A percentile compares a stretch with the other conserved stretches of the same genome.
Conservation (phyloP, 2,797 vertebrate genomes). For the Carduelis carduelis region DNA sequence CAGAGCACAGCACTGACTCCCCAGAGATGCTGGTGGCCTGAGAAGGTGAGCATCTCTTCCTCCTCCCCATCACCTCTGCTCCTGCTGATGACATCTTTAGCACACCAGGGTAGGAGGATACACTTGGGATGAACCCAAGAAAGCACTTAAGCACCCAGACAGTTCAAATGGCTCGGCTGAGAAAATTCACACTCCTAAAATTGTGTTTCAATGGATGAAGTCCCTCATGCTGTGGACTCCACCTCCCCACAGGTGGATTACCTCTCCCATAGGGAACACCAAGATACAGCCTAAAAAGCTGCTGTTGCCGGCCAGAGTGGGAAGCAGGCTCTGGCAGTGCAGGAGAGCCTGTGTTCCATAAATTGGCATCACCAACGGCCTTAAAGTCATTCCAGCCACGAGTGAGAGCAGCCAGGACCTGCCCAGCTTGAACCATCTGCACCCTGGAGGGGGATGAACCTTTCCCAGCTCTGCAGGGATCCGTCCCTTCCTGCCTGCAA, state of each 20-base stretch:
- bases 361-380: rapidly evolving
- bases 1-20: background rate
- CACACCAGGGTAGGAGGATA: background rate
- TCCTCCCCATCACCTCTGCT: background rate
- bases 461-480: background rate
- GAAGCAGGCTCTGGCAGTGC: background rate
- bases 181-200: background rate
- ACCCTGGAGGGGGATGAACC: background rate
- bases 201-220: background rate
- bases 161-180: background rate
- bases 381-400: background rate
- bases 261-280: background rate
- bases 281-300: background rate
- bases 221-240: background rate
- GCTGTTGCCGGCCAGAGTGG: background rate
- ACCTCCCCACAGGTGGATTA: background rate
- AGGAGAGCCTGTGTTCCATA: background rate
- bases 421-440: background rate
- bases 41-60: background rate
- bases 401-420: background rate
- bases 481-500: background rate
- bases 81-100: background rate
- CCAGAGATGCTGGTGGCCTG: rapidly evolving
- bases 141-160: background rate
- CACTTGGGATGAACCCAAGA: background rate